Percentiles rank a stretch among this genome's conserved stretches.
Evolutionary conservation across 2,797 vertebrate species (phyloP).

Genomic region (Amblyraja radiata): DNA sequence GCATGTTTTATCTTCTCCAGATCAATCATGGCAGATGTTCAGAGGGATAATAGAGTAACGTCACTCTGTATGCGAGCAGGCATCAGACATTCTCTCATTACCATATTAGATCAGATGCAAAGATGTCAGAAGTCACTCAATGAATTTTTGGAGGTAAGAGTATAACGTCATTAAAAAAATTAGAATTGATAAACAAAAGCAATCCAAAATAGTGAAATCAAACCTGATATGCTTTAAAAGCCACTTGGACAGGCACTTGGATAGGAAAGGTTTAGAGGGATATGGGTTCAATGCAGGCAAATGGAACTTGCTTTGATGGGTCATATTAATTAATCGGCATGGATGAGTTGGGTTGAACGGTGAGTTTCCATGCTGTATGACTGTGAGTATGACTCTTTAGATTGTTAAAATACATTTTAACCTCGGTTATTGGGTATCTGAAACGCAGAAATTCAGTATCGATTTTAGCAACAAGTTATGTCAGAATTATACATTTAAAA

Average conservation of each 20-base stretch:
- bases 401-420: no score
- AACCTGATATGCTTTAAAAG: neutral
- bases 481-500: neutral
- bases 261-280: no score
- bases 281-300: no score
- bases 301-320: no score
- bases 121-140: constrained; percentile 96
- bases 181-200: neutral
- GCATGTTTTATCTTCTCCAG: constrained; percentile 52
- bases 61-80: constrained; percentile 75
- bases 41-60: constrained; percentile 77
- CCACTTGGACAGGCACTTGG: no score
- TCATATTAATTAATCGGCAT: no score
- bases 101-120: constrained; percentile 88
- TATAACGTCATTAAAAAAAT: neutral
- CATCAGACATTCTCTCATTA: constrained; percentile 76
- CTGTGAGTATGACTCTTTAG: no score
- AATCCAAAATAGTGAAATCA: neutral
- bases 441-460: neutral
- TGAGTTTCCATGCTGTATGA: no score
- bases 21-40: constrained; percentile 84
- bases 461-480: neutral
- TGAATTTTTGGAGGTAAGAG: constrained; percentile 86
- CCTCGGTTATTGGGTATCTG: neutral
- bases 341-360: no score